A percentile compares a stretch with the other conserved stretches of the same genome.
Conservation (phyloP, 2,888 invertebrate species). For the Blastobasis lacticolella region DNA sequence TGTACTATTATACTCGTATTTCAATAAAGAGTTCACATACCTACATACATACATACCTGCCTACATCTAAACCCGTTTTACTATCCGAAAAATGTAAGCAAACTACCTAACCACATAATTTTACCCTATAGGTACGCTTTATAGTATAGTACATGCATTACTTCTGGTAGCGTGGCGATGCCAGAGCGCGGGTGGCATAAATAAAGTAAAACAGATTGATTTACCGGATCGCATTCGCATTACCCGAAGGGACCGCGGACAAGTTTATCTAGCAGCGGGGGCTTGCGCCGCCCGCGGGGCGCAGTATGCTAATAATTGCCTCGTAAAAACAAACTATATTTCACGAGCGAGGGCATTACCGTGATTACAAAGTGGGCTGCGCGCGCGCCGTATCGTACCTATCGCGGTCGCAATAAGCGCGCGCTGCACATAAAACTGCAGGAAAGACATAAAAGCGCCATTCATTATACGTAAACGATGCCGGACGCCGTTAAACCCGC, state of each 20-base stretch:
- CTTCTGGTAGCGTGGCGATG: too few relatives aligned
- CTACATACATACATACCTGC: too few relatives aligned
- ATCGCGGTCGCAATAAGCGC: slow-evolving; percentile 20
- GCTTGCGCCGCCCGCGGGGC: slow-evolving; percentile 17
- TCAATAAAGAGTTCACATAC: too few relatives aligned
- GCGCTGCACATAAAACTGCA: slow-evolving; percentile 30
- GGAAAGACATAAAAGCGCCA: slow-evolving; percentile 29
- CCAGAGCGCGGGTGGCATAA: too few relatives aligned
- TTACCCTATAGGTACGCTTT: too few relatives aligned
- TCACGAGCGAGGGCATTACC: slow-evolving; percentile 1
- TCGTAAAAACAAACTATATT: slow-evolving; percentile 10
- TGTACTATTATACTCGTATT: too few relatives aligned
- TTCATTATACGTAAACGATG: slow-evolving; percentile 28
- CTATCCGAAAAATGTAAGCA: too few relatives aligned
- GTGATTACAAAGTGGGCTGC: not conserved
- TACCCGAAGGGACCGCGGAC: slow-evolving; percentile 24
- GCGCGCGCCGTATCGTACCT: too few relatives aligned
- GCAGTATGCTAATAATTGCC: slow-evolving; percentile 49
- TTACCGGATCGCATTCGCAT: slow-evolving; percentile 12
- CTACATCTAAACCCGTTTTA: too few relatives aligned
- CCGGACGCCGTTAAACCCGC: slow-evolving; percentile 15
- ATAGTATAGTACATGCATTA: too few relatives aligned
- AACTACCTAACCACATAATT: too few relatives aligned
- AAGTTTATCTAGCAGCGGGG: slow-evolving; percentile 48
- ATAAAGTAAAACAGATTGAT: not conserved